Evolutionary conservation across 2,888 invertebrate species (phyloP).

Genomic region (Tortricodes alternella): DNA sequence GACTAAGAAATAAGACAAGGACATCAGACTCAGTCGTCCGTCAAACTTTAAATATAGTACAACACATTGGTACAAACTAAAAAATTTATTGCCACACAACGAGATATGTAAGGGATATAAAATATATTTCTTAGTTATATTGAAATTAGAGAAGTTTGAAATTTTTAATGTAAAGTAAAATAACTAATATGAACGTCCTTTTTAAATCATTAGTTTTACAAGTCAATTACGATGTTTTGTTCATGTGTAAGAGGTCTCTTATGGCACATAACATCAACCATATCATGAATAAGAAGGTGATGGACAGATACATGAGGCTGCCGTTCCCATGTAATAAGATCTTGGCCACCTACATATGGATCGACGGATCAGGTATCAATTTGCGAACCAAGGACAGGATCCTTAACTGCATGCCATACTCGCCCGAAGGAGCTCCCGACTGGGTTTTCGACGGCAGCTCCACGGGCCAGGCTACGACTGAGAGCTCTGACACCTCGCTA

Average conservation of each 20-base stretch:
- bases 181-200: conserved; percentile 6
- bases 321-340: conserved; percentile 83
- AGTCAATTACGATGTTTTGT: background rate
- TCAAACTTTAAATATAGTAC: too few relatives aligned
- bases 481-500: conserved; percentile 94
- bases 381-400: conserved; percentile 87
- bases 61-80: too few relatives aligned
- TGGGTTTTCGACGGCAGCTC: conserved; percentile 98
- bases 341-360: conserved; percentile 89
- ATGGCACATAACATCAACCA: conserved; percentile 70
- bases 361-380: conserved; percentile 89
- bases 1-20: background rate
- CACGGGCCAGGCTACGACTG: conserved; percentile 90
- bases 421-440: conserved; percentile 82
- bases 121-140: too few relatives aligned
- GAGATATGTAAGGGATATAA: too few relatives aligned
- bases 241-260: conserved; percentile 46
- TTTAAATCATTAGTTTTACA: background rate
- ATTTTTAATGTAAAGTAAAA: too few relatives aligned
- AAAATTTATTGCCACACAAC: too few relatives aligned
- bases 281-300: conserved; percentile 70
- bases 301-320: conserved; percentile 81
- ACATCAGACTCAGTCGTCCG: too few relatives aligned
- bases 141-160: too few relatives aligned
- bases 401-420: conserved; percentile 84